These are phyloP conservation scores for Callithrix jacchus DNA, from an alignment of 2,113 vertebrate genomes.

Conservation along the genomic window DNA sequence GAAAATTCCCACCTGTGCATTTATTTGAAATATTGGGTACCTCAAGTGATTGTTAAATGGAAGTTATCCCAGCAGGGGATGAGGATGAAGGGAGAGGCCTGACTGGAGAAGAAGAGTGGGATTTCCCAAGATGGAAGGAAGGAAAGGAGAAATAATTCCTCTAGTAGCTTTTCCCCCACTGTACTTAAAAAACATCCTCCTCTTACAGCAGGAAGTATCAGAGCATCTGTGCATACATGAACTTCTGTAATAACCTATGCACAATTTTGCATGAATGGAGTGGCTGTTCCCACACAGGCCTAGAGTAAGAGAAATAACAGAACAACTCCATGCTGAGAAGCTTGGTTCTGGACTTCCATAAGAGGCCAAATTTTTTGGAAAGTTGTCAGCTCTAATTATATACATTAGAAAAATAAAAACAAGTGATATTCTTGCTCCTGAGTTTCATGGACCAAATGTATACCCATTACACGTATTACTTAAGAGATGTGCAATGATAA, in stretches of 20 bases:
- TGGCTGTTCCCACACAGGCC: fast-evolving
- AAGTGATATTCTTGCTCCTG: neutral
- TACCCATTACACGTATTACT: neutral
- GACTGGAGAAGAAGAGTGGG: neutral
- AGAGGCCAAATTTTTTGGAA: neutral
- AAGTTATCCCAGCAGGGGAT: neutral
- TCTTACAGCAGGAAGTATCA: neutral
- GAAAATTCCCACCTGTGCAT: neutral
- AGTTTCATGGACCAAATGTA: neutral
- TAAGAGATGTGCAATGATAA: neutral
- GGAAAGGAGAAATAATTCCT: neutral
- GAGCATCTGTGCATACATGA: neutral
- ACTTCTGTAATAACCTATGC: neutral
- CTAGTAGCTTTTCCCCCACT: neutral
- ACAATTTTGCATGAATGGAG: neutral
- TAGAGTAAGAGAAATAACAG: neutral
- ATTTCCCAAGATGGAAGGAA: neutral
- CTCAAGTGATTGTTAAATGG: neutral
- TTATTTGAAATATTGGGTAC: neutral
- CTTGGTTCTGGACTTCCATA: neutral
- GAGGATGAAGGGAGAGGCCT: too few species aligned
- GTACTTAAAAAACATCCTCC: neutral
- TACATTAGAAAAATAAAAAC: slow-evolving; percentile 23
- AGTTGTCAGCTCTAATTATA: neutral
- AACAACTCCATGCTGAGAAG: neutral